A percentile compares a stretch with the other conserved stretches of the same genome.
Evolutionary conservation across 2,888 invertebrate genomes (phyloP).

Genomic region (Psococerastis gibbosa): DNA sequence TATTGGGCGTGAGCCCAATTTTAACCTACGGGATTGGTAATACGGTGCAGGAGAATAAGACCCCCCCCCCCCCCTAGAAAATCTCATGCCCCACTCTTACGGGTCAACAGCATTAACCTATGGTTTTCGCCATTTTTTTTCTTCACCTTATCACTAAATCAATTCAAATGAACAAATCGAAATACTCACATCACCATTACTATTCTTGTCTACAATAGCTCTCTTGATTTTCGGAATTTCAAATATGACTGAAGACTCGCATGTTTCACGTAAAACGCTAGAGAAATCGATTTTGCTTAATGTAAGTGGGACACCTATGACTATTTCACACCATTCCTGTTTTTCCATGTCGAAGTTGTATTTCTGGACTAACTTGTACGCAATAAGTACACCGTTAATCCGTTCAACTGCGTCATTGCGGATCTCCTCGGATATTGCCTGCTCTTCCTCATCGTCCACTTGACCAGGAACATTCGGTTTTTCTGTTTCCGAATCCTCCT

Average conservation of each 20-base stretch:
- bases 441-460: conserved; percentile 17
- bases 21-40: too few relatives aligned
- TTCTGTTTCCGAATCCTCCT: conserved; percentile 27
- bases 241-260: conserved; percentile 53
- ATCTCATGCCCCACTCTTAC: too few relatives aligned
- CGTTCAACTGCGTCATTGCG: conserved; percentile 19
- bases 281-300: conserved; percentile 55
- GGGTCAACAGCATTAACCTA: too few relatives aligned
- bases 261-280: conserved; percentile 48
- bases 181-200: conserved; percentile 25
- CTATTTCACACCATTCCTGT: conserved; percentile 71
- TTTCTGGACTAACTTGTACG: conserved; percentile 30
- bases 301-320: conserved; percentile 42
- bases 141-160: too few relatives aligned
- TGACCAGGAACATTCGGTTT: background rate
- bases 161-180: too few relatives aligned
- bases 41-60: too few relatives aligned
- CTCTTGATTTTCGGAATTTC: conserved; percentile 63
- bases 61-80: too few relatives aligned
- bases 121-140: too few relatives aligned
- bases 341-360: conserved; percentile 59
- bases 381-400: conserved; percentile 25
- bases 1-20: too few relatives aligned
- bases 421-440: conserved; percentile 20
- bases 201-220: conserved; percentile 60